Evolutionary conservation across 37 sponge, comb jelly and placozoan genomes (phyloP).

Genomic region (Oscarella lobularis): DNA sequence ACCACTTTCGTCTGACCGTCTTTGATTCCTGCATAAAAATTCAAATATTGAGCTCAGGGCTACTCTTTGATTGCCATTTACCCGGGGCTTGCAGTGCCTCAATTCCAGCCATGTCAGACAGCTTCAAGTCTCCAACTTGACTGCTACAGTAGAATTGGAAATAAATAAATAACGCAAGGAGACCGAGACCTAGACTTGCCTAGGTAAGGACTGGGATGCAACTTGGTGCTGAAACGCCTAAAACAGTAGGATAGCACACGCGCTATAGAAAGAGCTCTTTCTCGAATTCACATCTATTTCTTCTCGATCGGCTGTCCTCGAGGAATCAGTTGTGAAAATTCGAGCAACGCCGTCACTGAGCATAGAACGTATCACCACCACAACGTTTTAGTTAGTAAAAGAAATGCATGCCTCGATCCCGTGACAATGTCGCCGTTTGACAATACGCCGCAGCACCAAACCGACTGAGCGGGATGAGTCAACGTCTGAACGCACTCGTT

Average conservation of each 20-base stretch:
- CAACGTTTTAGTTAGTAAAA: neutral
- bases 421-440: neutral
- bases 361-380: neutral
- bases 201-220: neutral
- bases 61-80: no score
- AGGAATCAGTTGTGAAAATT: neutral
- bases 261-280: no score
- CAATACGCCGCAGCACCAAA: neutral
- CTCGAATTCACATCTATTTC: no score
- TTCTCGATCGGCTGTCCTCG: no score
- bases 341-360: neutral
- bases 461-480: neutral
- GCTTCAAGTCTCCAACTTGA: neutral
- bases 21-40: neutral
- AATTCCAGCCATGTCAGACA: neutral
- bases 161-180: no score
- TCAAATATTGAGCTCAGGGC: no score
- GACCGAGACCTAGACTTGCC: no score
- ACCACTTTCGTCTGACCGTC: neutral
- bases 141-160: no score
- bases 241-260: no score
- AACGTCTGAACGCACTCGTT: neutral
- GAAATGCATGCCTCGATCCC: neutral
- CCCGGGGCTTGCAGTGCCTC: neutral
- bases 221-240: neutral